Conservation (phyloP, 2,797 vertebrate genomes). For the Ctenopoma multispine region DNA sequence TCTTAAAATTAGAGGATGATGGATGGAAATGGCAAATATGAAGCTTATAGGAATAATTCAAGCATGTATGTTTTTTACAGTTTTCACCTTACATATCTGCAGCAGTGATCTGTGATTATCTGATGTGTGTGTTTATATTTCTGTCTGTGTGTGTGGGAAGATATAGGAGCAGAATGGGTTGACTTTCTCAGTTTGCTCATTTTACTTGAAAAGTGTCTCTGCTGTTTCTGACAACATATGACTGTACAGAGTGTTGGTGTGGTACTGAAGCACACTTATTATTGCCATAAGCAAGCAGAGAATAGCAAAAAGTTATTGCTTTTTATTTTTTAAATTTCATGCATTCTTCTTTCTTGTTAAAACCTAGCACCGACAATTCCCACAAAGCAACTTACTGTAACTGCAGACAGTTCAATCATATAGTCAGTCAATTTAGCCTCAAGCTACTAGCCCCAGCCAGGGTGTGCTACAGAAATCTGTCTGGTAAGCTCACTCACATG, state of each 20-base stretch:
- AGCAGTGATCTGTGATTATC: conserved; percentile 20
- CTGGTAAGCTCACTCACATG: too few species aligned
- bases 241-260: conserved; percentile 12
- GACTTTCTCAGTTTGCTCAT: conserved; percentile 22
- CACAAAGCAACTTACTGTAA: too few species aligned
- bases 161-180: conserved; percentile 40
- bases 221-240: conserved; percentile 41
- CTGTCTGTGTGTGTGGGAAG: conserved; percentile 32
- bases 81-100: conserved; percentile 43
- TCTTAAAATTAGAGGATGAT: conserved; percentile 1
- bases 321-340: too few species aligned
- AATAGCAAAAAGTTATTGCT: neutral
- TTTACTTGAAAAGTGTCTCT: conserved; percentile 41
- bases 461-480: too few species aligned
- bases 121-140: conserved; percentile 23
- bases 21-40: conserved; percentile 3
- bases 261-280: conserved; percentile 18
- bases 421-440: too few species aligned
- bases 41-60: conserved; percentile 10
- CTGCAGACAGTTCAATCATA: too few species aligned
- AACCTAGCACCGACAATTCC: too few species aligned
- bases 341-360: too few species aligned
- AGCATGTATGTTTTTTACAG: conserved; percentile 16
- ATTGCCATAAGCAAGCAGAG: neutral
- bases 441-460: too few species aligned